Percentiles rank a stretch among this genome's conserved stretches.
These are phyloP conservation scores for Spodoptera littoralis DNA, from an alignment of 2,888 invertebrate species.

Conservation along the genomic window DNA sequence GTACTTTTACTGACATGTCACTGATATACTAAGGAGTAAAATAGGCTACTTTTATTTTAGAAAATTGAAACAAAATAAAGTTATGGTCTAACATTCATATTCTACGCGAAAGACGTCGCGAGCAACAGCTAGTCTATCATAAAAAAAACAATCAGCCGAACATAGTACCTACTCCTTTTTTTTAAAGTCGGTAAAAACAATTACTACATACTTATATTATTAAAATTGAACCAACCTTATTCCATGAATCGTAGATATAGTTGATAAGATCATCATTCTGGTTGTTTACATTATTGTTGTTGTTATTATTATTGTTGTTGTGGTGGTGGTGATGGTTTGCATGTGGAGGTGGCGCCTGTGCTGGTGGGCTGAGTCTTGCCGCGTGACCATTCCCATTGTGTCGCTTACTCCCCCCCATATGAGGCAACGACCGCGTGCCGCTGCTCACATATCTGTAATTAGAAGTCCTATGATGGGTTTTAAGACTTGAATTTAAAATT, in stretches of 20 bases:
- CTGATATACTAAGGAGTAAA: too few species aligned
- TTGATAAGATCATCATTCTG: constrained; percentile 94
- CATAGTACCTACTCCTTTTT: too few species aligned
- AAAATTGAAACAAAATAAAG: too few species aligned
- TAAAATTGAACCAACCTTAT: constrained; percentile 83
- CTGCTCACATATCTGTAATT: constrained; percentile 81
- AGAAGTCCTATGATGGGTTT: constrained; percentile 31
- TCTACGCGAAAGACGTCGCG: too few species aligned
- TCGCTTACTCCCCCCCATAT: constrained; percentile 78
- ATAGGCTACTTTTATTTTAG: too few species aligned
- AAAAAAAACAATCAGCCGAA: too few species aligned
- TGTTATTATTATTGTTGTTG: constrained; percentile 18
- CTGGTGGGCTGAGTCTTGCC: constrained; percentile 81
- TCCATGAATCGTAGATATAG: constrained; percentile 94
- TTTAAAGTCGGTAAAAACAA: too few species aligned
- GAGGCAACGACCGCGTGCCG: constrained; percentile 82
- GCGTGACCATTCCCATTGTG: constrained; percentile 71
- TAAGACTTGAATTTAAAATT: neutral
- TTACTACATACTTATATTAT: too few species aligned
- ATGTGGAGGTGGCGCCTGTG: constrained; percentile 66
- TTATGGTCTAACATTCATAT: too few species aligned
- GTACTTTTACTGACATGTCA: too few species aligned
- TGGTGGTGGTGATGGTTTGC: constrained; percentile 70
- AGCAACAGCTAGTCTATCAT: too few species aligned
- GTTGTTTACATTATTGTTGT: constrained; percentile 50